phyloP scores from a whole-genome alignment of 1,140 invertebrate species.

The Aleiodes sp. region DNA sequence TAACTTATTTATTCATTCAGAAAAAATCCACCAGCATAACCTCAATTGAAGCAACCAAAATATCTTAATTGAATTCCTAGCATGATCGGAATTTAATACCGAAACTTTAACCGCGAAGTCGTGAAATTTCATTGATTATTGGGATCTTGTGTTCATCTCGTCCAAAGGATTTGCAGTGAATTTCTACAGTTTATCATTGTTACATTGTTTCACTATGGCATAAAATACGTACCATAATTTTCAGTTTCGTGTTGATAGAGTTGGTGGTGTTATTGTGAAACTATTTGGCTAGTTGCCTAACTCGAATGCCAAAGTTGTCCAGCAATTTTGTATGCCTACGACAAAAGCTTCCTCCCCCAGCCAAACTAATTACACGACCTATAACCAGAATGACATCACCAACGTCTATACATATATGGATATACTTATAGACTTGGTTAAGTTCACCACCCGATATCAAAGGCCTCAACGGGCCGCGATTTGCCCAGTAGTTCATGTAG shows the following conservation, averaged over 20 bases:
- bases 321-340: conserved; percentile 13
- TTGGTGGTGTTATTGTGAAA: background rate
- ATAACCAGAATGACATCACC: background rate
- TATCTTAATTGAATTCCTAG: too few relatives aligned
- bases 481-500: background rate
- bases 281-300: conserved; percentile 26
- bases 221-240: too few relatives aligned
- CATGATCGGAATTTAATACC: too few relatives aligned
- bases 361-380: background rate
- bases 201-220: too few relatives aligned
- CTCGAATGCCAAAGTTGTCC: conserved; percentile 9
- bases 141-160: too few relatives aligned
- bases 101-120: too few relatives aligned
- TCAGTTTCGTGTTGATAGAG: background rate
- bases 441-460: background rate
- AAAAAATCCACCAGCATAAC: too few relatives aligned
- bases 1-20: too few relatives aligned
- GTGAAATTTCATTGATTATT: background rate
- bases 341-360: background rate
- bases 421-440: background rate
- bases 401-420: too few relatives aligned
- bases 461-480: background rate
- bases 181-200: too few relatives aligned
- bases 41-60: too few relatives aligned
- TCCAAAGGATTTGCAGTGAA: too few relatives aligned